Conservation (phyloP, 2,888 invertebrate species). For the Tachina lurida region DNA sequence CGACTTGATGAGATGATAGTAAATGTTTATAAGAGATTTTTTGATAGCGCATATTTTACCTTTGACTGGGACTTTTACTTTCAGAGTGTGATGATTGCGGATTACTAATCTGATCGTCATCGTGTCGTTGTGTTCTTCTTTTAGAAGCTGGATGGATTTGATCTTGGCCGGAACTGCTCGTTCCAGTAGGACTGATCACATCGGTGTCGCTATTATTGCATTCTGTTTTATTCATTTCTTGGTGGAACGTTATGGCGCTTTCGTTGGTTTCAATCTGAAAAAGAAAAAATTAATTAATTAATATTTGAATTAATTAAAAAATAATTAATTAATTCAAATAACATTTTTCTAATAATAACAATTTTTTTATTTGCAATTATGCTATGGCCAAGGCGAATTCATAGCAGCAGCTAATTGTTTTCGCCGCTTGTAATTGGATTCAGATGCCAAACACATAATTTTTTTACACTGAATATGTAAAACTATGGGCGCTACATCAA, state of each 20-base stretch:
- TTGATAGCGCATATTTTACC: constrained; percentile 82
- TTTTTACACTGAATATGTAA: no score
- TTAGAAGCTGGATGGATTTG: constrained; percentile 62
- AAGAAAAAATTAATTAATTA: not conserved
- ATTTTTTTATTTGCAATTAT: not conserved
- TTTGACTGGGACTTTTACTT: constrained; percentile 86
- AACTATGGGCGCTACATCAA: no score
- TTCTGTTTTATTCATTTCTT: constrained; percentile 77
- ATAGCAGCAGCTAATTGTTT: no score
- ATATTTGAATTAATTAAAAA: no score
- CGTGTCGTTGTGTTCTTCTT: constrained; percentile 85
- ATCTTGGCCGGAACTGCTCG: constrained; percentile 78
- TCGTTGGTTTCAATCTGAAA: constrained; percentile 77
- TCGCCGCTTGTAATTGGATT: no score
- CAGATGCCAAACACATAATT: no score
- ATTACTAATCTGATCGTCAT: constrained; percentile 89
- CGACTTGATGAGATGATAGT: not conserved
- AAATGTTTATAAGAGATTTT: not conserved
- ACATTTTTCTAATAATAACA: not conserved
- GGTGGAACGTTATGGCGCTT: constrained; percentile 73
- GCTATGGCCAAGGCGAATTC: not conserved
- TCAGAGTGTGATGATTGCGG: constrained; percentile 88
- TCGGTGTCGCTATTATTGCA: constrained; percentile 80
- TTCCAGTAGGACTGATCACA: constrained; percentile 80
- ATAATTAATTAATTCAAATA: not conserved